phyloP scores from a whole-genome alignment of 2,797 vertebrate genomes.

The Catamblyrhynchus diadema region DNA sequence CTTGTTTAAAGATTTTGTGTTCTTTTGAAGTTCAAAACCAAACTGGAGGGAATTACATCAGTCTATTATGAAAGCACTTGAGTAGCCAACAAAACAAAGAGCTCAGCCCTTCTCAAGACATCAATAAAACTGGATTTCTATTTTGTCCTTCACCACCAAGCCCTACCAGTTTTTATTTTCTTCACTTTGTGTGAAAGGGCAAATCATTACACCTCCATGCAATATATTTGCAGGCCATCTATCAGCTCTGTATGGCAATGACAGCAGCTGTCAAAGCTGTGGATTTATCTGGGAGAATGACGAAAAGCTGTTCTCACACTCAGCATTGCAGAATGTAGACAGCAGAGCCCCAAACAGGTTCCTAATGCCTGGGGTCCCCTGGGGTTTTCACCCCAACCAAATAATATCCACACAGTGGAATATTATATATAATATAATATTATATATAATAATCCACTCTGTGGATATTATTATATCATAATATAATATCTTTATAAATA shows the following conservation, averaged over 20 bases:
- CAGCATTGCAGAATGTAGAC: background rate
- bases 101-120: background rate
- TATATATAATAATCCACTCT: no score
- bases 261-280: background rate
- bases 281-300: background rate
- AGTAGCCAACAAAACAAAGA: background rate
- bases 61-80: background rate
- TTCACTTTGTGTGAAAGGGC: background rate
- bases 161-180: background rate
- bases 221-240: background rate
- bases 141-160: background rate
- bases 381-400: background rate
- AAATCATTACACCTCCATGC: background rate
- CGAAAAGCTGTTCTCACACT: background rate
- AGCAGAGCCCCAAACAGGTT: background rate
- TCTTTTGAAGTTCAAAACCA: slow-evolving; percentile 38
- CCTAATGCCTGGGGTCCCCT: rapidly evolving
- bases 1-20: slow-evolving; percentile 8
- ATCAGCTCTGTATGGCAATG: background rate
- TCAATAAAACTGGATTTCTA: background rate
- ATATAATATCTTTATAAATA: no score
- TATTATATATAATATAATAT: no score
- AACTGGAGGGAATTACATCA: background rate
- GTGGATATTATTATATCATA: no score
- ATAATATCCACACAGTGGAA: background rate